A percentile compares a stretch with the other conserved stretches of the same genome.
phyloP scores from a whole-genome alignment of 1,140 invertebrate genomes.

The Wiebesia pumilae region DNA sequence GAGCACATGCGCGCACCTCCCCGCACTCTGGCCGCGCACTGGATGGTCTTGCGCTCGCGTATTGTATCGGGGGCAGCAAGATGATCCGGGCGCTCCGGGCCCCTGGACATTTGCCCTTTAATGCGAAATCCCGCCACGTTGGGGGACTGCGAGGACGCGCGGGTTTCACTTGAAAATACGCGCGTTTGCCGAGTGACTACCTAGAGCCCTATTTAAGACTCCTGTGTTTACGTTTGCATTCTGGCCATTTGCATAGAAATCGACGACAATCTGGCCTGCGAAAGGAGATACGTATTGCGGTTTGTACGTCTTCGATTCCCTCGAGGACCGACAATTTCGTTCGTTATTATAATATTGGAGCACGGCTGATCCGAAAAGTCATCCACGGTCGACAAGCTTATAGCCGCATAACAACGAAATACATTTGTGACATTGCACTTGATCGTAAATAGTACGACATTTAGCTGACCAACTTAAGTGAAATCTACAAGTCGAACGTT shows the following conservation, averaged over 20 bases:
- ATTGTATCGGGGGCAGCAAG: conserved; percentile 40
- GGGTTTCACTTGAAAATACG: background rate
- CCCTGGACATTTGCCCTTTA: conserved; percentile 33
- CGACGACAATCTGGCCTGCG: background rate
- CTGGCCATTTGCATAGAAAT: background rate
- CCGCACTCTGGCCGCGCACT: background rate
- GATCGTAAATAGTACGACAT: too few species aligned
- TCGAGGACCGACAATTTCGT: too few species aligned
- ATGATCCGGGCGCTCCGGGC: conserved; percentile 38
- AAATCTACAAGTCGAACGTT: too few species aligned
- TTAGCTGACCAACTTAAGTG: too few species aligned
- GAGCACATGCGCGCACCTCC: conserved; percentile 3
- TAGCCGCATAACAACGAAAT: too few species aligned
- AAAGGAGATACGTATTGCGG: too few species aligned
- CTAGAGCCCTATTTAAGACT: background rate
- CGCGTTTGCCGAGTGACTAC: background rate
- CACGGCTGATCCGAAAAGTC: too few species aligned
- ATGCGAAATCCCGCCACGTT: background rate
- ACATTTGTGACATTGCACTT: too few species aligned
- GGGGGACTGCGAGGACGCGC: background rate
- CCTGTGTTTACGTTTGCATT: conserved; percentile 12
- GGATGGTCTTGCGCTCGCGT: background rate
- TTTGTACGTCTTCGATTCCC: too few species aligned
- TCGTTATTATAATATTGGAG: too few species aligned
- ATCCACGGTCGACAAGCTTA: too few species aligned